Evolutionary conservation across 2,797 vertebrate genomes (phyloP), one percentile per base, ranked within the genome.

Genomic region (Sebastiscus tertius): DNA sequence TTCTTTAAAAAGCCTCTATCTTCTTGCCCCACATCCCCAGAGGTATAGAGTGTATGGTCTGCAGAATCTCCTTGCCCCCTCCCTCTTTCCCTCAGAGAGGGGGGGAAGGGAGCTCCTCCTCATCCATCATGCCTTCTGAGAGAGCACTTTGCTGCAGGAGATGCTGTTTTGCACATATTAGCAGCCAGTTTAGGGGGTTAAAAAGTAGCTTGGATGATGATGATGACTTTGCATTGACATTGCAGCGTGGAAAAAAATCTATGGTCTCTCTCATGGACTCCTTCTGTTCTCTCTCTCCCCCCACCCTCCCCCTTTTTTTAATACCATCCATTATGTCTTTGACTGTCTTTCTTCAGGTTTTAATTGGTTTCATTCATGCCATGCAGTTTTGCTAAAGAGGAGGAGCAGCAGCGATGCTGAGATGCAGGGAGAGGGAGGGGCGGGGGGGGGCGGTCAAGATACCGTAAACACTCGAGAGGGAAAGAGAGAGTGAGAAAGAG

Each of bases 331-430:
- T 68, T 80, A 58, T 78, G 72, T 84, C 78, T 87, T 76, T 87
- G 76, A 83, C 72, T 77, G 83, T 90, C 82, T 81, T 90, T 85
- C 83, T 81, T 72, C 39, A 12, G 69, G 22, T 82, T 89, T 88
- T 75, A 75, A 83, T 82, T 71, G 75, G 77, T 91, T 92, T 91
- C 81, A 78, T 93, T 95, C 95, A 95, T 95, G 95, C 95, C 95
- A 96, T 95, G 95, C 95, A 94, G 87, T 90, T 94, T 93, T 88
- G 87, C 81, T 93, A 88, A 92, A 89, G 90, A 90, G 87, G 80
- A 92, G 90, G 90, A 91, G 90, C 86, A 89, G 92, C 90, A 90
- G 82, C 29, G 22, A 85, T 76, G 86, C 86, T 79, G 92, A 93
- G 89, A 90, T 92, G 88, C 86, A 82, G 82, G 79, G 42, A 10